Conservation (phyloP, 35 echinoderm and acorn worm genomes). For the Chiridota heheva region DNA sequence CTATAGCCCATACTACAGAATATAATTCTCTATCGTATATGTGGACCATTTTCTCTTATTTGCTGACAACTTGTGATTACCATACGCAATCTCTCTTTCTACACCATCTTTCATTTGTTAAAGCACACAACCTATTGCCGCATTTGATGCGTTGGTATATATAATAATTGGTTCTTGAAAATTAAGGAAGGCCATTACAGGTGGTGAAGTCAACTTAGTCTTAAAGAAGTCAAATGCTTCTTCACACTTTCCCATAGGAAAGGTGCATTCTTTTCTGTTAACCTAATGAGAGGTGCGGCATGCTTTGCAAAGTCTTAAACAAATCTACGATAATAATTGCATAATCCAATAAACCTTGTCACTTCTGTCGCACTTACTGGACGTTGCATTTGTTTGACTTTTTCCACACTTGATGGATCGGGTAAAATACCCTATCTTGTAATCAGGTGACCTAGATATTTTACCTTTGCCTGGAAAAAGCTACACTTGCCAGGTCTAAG, state of each 20-base stretch:
- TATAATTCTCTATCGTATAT: conserved; percentile 30
- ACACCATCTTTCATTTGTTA: not conserved
- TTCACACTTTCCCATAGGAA: conserved; percentile 30
- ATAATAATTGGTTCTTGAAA: not conserved
- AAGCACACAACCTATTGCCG: conserved; percentile 18
- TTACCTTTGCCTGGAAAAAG: conserved; percentile 47
- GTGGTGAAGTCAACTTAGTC: not conserved
- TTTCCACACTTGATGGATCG: conserved; percentile 48
- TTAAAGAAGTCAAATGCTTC: not conserved
- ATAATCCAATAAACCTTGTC: conserved; percentile 5
- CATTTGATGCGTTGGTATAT: conserved; percentile 15
- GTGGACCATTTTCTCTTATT: conserved; percentile 27
- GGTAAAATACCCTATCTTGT: conserved; percentile 39
- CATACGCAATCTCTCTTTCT: conserved; percentile 58
- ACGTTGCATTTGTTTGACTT: conserved; percentile 41
- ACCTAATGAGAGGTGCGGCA: not conserved
- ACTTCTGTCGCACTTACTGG: not conserved
- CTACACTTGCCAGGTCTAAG: conserved; percentile 56
- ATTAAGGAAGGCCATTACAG: conserved; percentile 2
- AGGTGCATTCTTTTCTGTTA: not conserved
- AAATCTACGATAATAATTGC: conserved; percentile 22
- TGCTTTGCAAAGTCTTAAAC: conserved; percentile 25
- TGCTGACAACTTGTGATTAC: conserved; percentile 23
- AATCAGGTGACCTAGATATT: conserved; percentile 57
- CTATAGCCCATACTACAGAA: conserved; percentile 51